These are phyloP conservation scores for Medauroidea extradentata DNA, from an alignment of 1,140 invertebrate species.

Conservation along the genomic window DNA sequence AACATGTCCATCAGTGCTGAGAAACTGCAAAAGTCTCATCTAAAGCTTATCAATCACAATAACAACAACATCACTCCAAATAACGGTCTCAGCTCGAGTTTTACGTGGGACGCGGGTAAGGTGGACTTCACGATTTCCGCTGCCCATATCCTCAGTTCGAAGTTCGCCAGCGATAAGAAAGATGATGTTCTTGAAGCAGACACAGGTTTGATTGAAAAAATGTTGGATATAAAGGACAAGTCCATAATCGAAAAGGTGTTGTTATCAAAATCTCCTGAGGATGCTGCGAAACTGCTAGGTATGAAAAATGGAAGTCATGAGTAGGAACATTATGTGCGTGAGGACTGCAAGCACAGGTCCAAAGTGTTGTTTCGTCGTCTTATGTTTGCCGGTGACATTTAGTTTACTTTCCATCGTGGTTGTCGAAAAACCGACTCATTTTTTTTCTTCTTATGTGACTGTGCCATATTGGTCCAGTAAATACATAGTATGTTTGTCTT, in stretches of 20 bases:
- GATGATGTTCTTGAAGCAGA: constrained; percentile 9
- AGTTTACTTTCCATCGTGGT: too few species aligned
- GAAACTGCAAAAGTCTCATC: background rate
- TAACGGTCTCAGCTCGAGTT: background rate
- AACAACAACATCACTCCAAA: constrained; percentile 20
- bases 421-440: too few species aligned
- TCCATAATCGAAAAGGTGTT: constrained; percentile 84
- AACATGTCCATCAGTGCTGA: background rate
- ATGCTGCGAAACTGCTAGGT: constrained; percentile 81
- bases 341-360: too few species aligned
- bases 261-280: constrained; percentile 68
- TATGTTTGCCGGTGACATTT: too few species aligned
- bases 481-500: too few species aligned
- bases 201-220: constrained; percentile 77
- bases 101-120: background rate
- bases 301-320: constrained; percentile 41
- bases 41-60: constrained; percentile 16
- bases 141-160: background rate
- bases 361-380: too few species aligned
- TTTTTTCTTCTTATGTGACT: too few species aligned
- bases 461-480: too few species aligned
- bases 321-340: too few species aligned
- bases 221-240: constrained; percentile 80
- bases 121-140: background rate
- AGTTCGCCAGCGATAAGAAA: constrained; percentile 9